Base-by-base conservation (phyloP, 2,113 vertebrate species). In the Euleptes europaea region DNA sequence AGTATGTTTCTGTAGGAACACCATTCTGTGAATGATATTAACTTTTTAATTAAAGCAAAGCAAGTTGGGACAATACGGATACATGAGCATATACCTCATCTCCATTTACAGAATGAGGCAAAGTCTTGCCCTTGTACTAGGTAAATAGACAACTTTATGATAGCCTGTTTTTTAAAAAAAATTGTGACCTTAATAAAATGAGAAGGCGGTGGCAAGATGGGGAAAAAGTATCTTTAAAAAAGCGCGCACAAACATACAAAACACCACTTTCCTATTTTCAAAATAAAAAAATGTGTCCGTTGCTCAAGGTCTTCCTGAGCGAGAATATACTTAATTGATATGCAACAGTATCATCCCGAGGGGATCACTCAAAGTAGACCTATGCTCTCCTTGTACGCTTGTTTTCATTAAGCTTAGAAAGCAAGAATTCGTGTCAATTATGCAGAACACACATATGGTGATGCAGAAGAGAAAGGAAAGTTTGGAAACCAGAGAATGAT, bases 11-110 rank as follows among this genome's bases (percentile, higher is more conserved):
- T 83, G 82, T 81, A 82, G 88, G 84, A 89, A 86, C 89, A 91
- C 83, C 93, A 94, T 93, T 93, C 92, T 88, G 69, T 93, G 82
- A 88, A 86, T 90, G 86, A 84, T 92, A 92, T 91, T 92, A 94
- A 92, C 83, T 96, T 94, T 94, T 92, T 95, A 97, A 97, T 97
- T 96, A 96, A 91, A 86, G 85, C 9, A 82, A 82, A 92, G 92
- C 85, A 91, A 93, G 91, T 88, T 28, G 87, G 90, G 79, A 82
- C 90, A 92, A 92, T 85, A 77, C 86, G 88, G 84, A 89, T 92
- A 92, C 91, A 90, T 42, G 86, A 91, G 80, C 90, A 92, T 90
- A 88, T 40, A 90, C 60, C 86, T 90, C 86, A 49, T 21, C 84
- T 91, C 93, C 92, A 80, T 87, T 93, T 28, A 90, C 65, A 74